Percentiles rank a stretch among this genome's conserved stretches.
Evolutionary conservation across 1,140 invertebrate species (phyloP).

Genomic region (Nylanderia fulva): DNA sequence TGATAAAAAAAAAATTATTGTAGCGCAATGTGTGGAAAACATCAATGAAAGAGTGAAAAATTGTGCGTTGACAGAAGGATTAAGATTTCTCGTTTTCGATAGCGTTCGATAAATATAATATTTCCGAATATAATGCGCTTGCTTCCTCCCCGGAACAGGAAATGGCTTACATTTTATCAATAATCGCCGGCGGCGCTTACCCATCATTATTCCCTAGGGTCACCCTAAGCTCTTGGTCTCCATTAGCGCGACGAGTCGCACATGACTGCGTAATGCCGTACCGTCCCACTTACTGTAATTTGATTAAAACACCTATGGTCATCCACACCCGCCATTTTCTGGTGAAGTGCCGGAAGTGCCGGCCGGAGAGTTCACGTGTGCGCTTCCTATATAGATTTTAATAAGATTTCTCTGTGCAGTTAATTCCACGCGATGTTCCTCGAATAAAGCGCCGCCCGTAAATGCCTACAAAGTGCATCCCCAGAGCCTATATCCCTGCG

Average conservation of each 20-base stretch:
- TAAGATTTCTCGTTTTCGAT: not conserved
- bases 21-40: too few species aligned
- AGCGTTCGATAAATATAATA: not conserved
- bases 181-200: constrained; percentile 35
- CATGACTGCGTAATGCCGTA: constrained; percentile 66
- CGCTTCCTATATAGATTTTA: constrained; percentile 70
- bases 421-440: constrained; percentile 68
- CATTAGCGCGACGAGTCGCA: constrained; percentile 71
- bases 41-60: too few species aligned
- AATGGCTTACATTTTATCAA: constrained; percentile 29
- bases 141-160: not conserved
- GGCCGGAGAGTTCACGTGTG: constrained; percentile 1
- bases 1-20: too few species aligned
- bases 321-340: constrained; percentile 62
- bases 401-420: constrained; percentile 75
- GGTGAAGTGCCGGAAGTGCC: constrained; percentile 10
- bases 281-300: constrained; percentile 76
- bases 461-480: constrained; percentile 62
- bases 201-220: constrained; percentile 58
- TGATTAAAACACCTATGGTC: constrained; percentile 70
- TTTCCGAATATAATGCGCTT: not conserved
- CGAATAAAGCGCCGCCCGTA: constrained; percentile 59
- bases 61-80: not conserved
- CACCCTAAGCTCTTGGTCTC: constrained; percentile 70
- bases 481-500: constrained; percentile 29